phyloP scores from a whole-genome alignment of 1,140 invertebrate genomes.

The Steinernema feltiae region DNA sequence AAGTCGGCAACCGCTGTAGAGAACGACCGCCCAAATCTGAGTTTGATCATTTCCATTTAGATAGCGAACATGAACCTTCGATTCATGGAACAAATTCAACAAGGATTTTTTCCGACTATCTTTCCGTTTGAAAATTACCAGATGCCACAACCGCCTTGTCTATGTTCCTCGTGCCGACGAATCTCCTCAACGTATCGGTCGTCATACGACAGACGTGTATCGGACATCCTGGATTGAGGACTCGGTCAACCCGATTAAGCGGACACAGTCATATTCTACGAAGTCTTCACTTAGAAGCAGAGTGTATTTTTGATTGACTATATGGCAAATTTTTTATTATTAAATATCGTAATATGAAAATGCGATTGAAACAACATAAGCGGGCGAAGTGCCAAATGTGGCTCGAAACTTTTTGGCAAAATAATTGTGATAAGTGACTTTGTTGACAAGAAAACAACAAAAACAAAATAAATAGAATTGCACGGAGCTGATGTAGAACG shows the following conservation, averaged over 20 bases:
- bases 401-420: not conserved
- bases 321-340: not conserved
- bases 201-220: not conserved
- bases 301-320: too few species aligned
- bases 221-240: not conserved
- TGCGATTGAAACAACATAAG: not conserved
- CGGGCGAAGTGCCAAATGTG: not conserved
- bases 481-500: not conserved
- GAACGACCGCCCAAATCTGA: not conserved
- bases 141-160: not conserved
- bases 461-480: conserved; percentile 12
- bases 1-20: not conserved
- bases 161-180: not conserved
- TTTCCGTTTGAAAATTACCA: not conserved
- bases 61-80: not conserved
- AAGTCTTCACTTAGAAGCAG: not conserved
- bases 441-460: not conserved
- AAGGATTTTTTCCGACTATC: not conserved
- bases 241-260: not conserved
- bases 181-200: not conserved
- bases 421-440: not conserved
- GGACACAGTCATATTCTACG: not conserved
- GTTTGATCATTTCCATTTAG: not conserved
- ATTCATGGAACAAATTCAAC: not conserved
- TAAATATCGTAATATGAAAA: not conserved